Evolutionary conservation across 2,113 vertebrate genomes (phyloP).

Genomic region (Pterocles orientalis): DNA sequence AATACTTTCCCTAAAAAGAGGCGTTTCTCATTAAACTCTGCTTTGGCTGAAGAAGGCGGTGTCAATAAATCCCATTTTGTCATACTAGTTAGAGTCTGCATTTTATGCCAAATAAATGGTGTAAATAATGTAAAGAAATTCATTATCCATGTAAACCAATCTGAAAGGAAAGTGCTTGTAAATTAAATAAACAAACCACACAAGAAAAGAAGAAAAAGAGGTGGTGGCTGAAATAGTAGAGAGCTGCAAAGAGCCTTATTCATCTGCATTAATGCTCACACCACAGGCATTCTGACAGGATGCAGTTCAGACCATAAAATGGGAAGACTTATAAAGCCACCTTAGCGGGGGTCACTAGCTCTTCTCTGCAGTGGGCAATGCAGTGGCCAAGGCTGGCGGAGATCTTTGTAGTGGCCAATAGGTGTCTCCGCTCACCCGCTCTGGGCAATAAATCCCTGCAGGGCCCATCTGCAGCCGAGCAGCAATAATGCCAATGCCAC

Average conservation of each 20-base stretch:
- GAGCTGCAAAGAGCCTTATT: neutral
- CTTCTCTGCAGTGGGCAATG: neutral
- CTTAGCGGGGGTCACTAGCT: neutral
- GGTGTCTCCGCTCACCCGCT: neutral
- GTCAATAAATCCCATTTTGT: neutral
- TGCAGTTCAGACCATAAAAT: neutral
- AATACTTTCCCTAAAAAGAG: neutral
- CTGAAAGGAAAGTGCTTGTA: neutral
- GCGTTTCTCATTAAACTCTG: neutral
- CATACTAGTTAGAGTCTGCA: neutral
- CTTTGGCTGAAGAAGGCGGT: neutral
- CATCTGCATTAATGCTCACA: neutral
- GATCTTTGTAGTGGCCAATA: neutral
- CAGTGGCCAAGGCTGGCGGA: neutral
- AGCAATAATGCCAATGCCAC: neutral
- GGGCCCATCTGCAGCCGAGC: neutral
- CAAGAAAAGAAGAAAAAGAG: neutral
- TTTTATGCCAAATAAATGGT: neutral
- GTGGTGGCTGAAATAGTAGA: neutral
- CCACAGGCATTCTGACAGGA: neutral
- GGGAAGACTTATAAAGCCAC: neutral
- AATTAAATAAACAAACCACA: neutral
- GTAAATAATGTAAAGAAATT: neutral
- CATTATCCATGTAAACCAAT: neutral
- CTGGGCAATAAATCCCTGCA: neutral